Percentiles rank a stretch among this genome's conserved stretches.
Evolutionary conservation across 2,113 vertebrate genomes (phyloP).

Genomic region (Stomatorhinus ivindoensis): DNA sequence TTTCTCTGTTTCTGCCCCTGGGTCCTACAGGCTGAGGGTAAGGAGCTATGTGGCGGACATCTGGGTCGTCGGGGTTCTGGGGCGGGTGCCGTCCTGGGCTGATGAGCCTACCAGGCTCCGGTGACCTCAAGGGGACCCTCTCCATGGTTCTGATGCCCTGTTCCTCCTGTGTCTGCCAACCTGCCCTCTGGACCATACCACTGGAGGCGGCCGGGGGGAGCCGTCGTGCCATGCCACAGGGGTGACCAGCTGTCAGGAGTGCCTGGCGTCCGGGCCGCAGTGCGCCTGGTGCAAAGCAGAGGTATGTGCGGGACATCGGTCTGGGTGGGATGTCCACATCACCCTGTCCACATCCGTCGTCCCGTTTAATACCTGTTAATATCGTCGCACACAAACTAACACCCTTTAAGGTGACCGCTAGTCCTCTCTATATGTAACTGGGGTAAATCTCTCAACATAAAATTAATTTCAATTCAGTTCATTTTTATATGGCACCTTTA

Average conservation of each 20-base stretch:
- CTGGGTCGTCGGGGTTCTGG: neutral
- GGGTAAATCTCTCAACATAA: neutral
- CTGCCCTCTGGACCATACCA: neutral
- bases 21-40: conserved; percentile 39
- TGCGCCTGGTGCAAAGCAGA: conserved; percentile 16
- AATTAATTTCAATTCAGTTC: neutral
- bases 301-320: neutral
- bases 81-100: conserved; percentile 19
- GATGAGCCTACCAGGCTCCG: neutral
- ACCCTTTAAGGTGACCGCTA: neutral
- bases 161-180: neutral
- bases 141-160: conserved; percentile 41
- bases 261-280: neutral
- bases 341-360: neutral
- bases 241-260: conserved; percentile 8
- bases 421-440: neutral
- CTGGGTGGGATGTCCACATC: neutral
- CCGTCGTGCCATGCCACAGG: neutral
- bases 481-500: neutral
- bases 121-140: neutral
- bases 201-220: neutral
- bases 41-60: conserved; percentile 43
- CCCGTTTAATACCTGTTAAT: neutral
- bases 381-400: neutral
- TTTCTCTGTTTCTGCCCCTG: conserved; percentile 39